Base-by-base conservation (phyloP, 1,140 invertebrate species). In the Drosophila fuyamai region DNA sequence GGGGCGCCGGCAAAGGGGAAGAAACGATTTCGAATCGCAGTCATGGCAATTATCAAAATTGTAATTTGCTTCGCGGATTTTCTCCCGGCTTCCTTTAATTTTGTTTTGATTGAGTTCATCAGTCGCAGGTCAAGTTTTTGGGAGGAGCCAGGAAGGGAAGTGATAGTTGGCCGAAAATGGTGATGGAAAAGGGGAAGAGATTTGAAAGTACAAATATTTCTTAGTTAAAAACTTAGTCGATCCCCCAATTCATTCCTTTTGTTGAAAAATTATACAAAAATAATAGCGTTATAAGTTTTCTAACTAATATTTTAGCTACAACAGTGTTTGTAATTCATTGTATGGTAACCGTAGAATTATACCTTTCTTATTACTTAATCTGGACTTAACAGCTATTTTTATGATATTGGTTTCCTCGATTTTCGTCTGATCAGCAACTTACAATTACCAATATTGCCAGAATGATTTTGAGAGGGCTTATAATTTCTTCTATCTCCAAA, bases 1-100 rank as follows among this genome's bases (percentile, higher is more conserved):
- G 51, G 70, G 59, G 41, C 44, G 44, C 27, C 71, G 46, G 35
- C 40, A 8, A 41, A 41, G 58, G 73, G 73, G 41, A 29, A 68
- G 63, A 76, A 70, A 68, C 71, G 56, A 56, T 38, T 59, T 41
- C 35, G 16, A 66, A 61, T 56, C 51, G 53, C 68, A 46, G 55
- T 72, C 73, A 54, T 44, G 79, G 75, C 84, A 88, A 88, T 88
- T 89, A 88, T 88, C 66, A 76, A 83, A 89, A 88, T 88, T 88
- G 83, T 88, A 88, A 88, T 89, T 83, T 80, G 65, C 76, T 76
- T 76, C 73, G 50, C 63, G 55, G 50, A 41, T 59, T 62, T 65
- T 36, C 40, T 40, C 35, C 43, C 27, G 43, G 44, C 38, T 46
- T 51, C 46, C 53, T 51, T 55, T 73, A 57, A 76, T 77, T 63